A percentile compares a stretch with the other conserved stretches of the same genome.
Conservation (phyloP, 2,888 invertebrate species). For the Dusona sp. region DNA sequence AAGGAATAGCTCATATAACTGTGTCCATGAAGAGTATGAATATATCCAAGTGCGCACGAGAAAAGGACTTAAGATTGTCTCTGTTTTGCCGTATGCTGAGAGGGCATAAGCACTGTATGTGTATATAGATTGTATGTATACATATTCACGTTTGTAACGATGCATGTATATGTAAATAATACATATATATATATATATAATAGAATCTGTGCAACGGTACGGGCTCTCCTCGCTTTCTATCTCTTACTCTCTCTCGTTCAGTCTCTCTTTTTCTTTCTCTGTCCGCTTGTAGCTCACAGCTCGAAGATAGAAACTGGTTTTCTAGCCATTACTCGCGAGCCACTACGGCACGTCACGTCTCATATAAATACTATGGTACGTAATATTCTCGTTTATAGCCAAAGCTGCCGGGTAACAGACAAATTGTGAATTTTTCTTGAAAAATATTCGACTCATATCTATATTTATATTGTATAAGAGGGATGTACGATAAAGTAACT, state of each 20-base stretch:
- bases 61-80: slow-evolving; percentile 13
- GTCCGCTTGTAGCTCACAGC: slow-evolving; percentile 59
- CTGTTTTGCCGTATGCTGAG: slow-evolving; percentile 21
- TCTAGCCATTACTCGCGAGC: slow-evolving; percentile 76
- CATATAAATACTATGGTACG: slow-evolving; percentile 74
- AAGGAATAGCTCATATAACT: slow-evolving; percentile 15
- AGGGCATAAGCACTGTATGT: slow-evolving; percentile 14
- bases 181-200: slow-evolving; percentile 10
- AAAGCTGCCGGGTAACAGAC: slow-evolving; percentile 68
- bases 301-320: slow-evolving; percentile 75
- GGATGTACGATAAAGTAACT: not conserved
- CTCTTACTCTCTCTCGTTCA: slow-evolving; percentile 6
- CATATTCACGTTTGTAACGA: not conserved
- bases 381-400: slow-evolving; percentile 75
- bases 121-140: not conserved
- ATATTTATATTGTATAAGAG: slow-evolving; percentile 23
- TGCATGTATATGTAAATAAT: not conserved
- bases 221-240: slow-evolving; percentile 63
- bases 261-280: slow-evolving; percentile 43
- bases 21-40: slow-evolving; percentile 17
- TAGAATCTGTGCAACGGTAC: slow-evolving; percentile 62
- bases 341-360: slow-evolving; percentile 72
- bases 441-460: slow-evolving; percentile 46
- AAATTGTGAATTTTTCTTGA: slow-evolving; percentile 69
- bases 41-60: slow-evolving; percentile 19